phyloP scores from a whole-genome alignment of 2,113 vertebrate genomes.

The Desmodus rotundus region DNA sequence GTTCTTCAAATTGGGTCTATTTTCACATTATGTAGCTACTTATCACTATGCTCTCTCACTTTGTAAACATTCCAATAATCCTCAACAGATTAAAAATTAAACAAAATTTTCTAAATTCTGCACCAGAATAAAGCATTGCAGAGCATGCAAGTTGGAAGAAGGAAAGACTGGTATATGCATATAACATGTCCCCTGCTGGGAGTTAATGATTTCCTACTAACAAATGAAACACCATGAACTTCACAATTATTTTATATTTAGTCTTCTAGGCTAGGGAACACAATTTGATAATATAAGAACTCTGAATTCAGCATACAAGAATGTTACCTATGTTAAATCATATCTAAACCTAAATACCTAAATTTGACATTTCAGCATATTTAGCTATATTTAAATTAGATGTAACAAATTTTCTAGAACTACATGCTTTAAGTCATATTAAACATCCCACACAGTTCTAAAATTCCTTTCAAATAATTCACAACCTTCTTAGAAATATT shows the following conservation, averaged over 20 bases:
- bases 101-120: background rate
- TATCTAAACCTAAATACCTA: background rate
- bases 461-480: constrained; percentile 36
- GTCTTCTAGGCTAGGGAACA: background rate
- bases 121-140: background rate
- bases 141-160: background rate
- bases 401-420: background rate
- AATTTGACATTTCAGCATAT: background rate
- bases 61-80: background rate
- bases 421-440: background rate
- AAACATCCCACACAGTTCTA: constrained; percentile 23
- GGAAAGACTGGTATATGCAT: background rate
- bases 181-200: too few relatives aligned
- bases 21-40: background rate
- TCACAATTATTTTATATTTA: background rate
- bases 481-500: constrained; percentile 11
- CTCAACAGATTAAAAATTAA: constrained; percentile 2
- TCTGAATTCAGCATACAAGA: background rate
- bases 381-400: background rate
- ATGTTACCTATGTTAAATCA: background rate
- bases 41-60: background rate
- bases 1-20: background rate
- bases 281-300: background rate
- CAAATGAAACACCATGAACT: background rate
- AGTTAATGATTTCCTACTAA: background rate